Base-by-base conservation (phyloP, 2,888 invertebrate species). In the Isotomurus palustris region DNA sequence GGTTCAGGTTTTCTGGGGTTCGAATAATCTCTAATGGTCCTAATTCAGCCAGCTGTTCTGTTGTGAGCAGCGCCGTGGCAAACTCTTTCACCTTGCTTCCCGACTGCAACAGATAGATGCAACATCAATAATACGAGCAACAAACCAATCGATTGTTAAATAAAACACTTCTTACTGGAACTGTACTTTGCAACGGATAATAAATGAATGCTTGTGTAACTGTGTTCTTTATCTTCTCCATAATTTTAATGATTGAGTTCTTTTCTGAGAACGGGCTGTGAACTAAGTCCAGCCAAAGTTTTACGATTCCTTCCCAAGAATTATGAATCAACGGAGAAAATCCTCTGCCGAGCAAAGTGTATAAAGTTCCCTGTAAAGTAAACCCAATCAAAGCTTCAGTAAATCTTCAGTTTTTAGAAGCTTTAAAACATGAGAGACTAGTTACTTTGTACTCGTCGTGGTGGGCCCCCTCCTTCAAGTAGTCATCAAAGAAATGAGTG, bases 261-360 rank as follows among this genome's bases (percentile, higher is more conserved):
- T 93, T 92, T 73, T 94, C 93, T 2, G 90, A 90, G 47, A 89
- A 84, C 62, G 85, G 84, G 0, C 90, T 85, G 56, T 81, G 79
- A 0, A 91, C 78, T 21, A 94, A 73, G 1, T 86, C 83, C 0
- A 90, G 87, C 91, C 92, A 92, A 1, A 93, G 74, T 25, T 81
- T 76, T 36, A 79, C 76, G 19, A 87, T 78, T 3, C 84, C 80
- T 6, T 82, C 78, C 91, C 91, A 94, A 73, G 89, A 57, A 58
- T 68, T 71, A 12, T 65, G 55, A n/a, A 71, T 57, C 8, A 71
- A 25, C 6, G 69, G 69, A 0, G 68, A 64, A 5, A 52, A 50
- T 71, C 84, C 82, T 0, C 84, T 83, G 1, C 87, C 86, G 56
- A 86, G 75, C 67, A 92, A 77, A 54, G 91, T 80, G 75, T 86